Base-by-base conservation (phyloP, 2,888 invertebrate species). In the Cataglyphis albicans region DNA sequence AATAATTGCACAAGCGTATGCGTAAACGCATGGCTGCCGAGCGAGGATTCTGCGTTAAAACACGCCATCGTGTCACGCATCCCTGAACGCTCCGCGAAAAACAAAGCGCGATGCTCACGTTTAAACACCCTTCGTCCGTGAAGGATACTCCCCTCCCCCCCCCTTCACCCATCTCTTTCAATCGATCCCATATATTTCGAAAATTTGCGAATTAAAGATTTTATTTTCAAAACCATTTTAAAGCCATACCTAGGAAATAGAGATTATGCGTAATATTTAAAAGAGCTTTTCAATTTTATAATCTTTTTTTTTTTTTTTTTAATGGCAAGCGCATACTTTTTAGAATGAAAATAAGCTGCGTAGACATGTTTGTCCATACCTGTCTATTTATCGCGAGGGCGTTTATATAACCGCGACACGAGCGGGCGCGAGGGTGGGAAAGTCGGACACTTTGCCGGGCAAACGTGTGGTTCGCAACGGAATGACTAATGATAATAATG, bases 401-500 rank as follows among this genome's bases (percentile, higher is more conserved):
- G 70, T 78, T 78, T 78, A 72, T 72, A 57, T 78, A 78, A 78
- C 57, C 44, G 29, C 41, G 55, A 15, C 44, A 12, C 41, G 59
- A 32, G 29, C 21, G 55, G 18, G 52, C 18, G 35, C 25, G 25
- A 29, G 74, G 44, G 35, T 21, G 75, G 18, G 35, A 55, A 29
- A 7, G 55, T 29, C 55, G 52, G 68, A 25, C 75, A 44, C 67
- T 61, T 15, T 15, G 57, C 57, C 29, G 21, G 29, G 76, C 55
- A 10, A 38, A 64, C 48, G 57, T 38, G 55, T 48, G 76, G 72
- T 78, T 44, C 44, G 18, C 57, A 21, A 78, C 21, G 29, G 72
- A 78, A 78, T 72, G 78, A 52, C 57, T 78, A 78, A 78, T 72
- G 73, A 72, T 78, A 78, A 78, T 78, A 78, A 59, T 72, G 32